Evolutionary conservation across 2,113 vertebrate genomes (phyloP).

Genomic region (Orycteropus afer): DNA sequence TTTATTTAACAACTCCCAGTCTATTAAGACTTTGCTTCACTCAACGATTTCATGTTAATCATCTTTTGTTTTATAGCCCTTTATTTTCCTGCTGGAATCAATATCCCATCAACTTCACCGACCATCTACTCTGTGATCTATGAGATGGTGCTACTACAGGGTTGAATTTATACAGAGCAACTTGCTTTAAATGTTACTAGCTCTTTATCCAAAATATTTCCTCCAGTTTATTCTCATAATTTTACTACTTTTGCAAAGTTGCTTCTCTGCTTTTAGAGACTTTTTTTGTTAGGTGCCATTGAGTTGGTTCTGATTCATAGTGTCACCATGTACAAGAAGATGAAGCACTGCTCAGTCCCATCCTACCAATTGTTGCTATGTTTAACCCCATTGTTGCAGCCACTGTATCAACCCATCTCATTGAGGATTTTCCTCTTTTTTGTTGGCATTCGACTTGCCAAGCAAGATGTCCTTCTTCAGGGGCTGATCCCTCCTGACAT

Average conservation of each 20-base stretch:
- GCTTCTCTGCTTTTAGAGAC: not conserved
- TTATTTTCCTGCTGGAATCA: slow-evolving; percentile 72
- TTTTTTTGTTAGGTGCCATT: too few species aligned
- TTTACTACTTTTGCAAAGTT: not conserved
- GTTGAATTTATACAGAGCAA: slow-evolving; percentile 74
- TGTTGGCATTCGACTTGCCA: not conserved
- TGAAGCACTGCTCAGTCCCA: not conserved
- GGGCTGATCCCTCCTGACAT: not conserved
- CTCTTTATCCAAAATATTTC: slow-evolving; percentile 74
- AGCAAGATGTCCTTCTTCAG: not conserved
- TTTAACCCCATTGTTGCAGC: not conserved
- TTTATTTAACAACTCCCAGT: slow-evolving; percentile 75
- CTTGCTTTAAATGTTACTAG: slow-evolving; percentile 75
- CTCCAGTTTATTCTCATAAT: slow-evolving; percentile 71
- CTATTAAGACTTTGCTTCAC: slow-evolving; percentile 68
- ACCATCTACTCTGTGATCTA: slow-evolving; percentile 74
- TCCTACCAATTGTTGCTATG: not conserved
- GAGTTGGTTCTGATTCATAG: too few species aligned
- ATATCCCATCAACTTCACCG: slow-evolving; percentile 76
- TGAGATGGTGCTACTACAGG: slow-evolving; percentile 33
- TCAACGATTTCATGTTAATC: slow-evolving; percentile 70
- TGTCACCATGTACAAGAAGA: too few species aligned
- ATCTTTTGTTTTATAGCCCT: slow-evolving; percentile 76
- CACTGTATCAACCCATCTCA: not conserved
- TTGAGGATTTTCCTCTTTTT: not conserved